These are phyloP conservation scores for Schizothorax lantsangensis DNA, from an alignment of 2,797 vertebrate genomes.

Conservation along the genomic window DNA sequence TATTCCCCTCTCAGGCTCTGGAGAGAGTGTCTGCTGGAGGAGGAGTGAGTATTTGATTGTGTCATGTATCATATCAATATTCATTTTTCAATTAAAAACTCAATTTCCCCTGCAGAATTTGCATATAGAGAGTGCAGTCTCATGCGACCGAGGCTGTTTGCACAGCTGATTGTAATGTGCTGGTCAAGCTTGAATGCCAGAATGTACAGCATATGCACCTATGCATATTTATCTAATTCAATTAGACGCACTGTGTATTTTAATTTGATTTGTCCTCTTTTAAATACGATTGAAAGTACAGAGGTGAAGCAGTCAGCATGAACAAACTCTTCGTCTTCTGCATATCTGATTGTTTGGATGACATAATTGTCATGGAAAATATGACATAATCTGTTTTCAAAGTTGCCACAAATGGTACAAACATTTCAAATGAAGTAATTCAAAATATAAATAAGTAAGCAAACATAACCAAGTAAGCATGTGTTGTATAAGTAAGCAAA, in stretches of 20 bases:
- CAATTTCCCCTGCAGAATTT: constrained; percentile 12
- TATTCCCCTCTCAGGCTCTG: constrained; percentile 71
- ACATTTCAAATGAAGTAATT: constrained; percentile 31
- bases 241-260: constrained; percentile 14
- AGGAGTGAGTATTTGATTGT: constrained; percentile 73
- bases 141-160: constrained; percentile 21
- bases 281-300: neutral
- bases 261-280: constrained; percentile 4
- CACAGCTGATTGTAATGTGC: constrained; percentile 35
- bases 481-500: constrained; percentile 8
- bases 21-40: constrained; percentile 79
- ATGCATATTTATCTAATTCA: constrained; percentile 37
- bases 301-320: neutral
- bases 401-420: constrained; percentile 24
- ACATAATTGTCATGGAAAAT: constrained; percentile 59
- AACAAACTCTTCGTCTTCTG: neutral
- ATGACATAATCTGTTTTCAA: constrained; percentile 9
- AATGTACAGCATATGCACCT: neutral
- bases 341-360: constrained; percentile 18
- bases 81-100: constrained; percentile 31
- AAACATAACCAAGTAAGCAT: neutral
- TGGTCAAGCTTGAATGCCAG: constrained; percentile 11
- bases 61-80: constrained; percentile 27
- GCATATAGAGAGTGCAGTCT: constrained; percentile 13
- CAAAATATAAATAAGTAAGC: neutral